Evolutionary conservation across 1,140 invertebrate genomes (phyloP).

Genomic region (Pseudomyrmex cubaensis): DNA sequence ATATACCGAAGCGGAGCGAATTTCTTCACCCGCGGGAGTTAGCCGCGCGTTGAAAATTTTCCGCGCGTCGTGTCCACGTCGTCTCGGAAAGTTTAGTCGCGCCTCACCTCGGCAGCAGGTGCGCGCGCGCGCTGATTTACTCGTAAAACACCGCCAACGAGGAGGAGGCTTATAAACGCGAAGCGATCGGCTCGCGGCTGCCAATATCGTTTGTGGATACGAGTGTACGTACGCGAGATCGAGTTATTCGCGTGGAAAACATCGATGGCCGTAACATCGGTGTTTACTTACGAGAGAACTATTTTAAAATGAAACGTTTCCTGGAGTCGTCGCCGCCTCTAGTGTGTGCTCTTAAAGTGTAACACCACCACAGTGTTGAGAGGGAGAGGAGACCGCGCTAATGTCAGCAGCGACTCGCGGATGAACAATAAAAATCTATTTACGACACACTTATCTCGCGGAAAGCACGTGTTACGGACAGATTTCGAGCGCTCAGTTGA

Average conservation of each 20-base stretch:
- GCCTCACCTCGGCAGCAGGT: not conserved
- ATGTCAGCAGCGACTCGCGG: not conserved
- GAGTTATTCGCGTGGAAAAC: conserved; percentile 14
- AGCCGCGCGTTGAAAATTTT: conserved; percentile 28
- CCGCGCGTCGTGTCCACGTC: not conserved
- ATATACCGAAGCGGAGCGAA: conserved; percentile 23
- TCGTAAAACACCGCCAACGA: conserved; percentile 42
- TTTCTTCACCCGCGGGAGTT: conserved; percentile 5
- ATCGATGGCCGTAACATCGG: not conserved
- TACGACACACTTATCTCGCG: not conserved
- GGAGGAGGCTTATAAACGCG: conserved; percentile 8
- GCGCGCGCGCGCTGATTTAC: conserved; percentile 22
- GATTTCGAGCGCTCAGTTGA: not conserved
- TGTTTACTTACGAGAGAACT: conserved; percentile 5
- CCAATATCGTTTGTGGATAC: conserved; percentile 14
- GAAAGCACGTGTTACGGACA: not conserved
- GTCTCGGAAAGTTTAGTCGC: conserved; percentile 40
- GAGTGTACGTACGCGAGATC: not conserved
- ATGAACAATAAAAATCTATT: not conserved
- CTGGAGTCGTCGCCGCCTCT: not conserved
- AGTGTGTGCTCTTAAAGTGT: not conserved
- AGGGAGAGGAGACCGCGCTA: too few species aligned
- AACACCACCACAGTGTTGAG: not conserved
- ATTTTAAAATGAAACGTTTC: conserved; percentile 22
- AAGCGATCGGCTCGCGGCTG: conserved; percentile 28